A percentile compares a stretch with the other conserved stretches of the same genome.
Conservation (phyloP, 2,113 vertebrate species). For the Ciconia stormi region DNA sequence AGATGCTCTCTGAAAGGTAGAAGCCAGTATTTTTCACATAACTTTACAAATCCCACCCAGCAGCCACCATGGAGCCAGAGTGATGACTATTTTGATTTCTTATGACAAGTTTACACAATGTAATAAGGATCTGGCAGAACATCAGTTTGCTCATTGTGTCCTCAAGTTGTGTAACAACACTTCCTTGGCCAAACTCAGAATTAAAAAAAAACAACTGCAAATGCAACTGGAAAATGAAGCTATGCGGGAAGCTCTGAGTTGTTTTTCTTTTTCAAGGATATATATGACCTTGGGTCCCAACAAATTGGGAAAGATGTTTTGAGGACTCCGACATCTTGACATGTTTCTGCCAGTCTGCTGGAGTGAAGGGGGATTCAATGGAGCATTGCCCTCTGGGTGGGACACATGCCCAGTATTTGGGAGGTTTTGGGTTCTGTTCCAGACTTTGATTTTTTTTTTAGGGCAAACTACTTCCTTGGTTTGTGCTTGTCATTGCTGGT, state of each 20-base stretch:
- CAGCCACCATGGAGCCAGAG: not conserved
- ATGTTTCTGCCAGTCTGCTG: not conserved
- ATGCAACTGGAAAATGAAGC: not conserved
- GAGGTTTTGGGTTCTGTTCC: not conserved
- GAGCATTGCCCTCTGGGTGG: not conserved
- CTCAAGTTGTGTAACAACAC: not conserved
- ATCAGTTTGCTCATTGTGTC: not conserved
- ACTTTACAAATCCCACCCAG: not conserved
- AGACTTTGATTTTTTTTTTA: not conserved
- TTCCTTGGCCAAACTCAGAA: not conserved
- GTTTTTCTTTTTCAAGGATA: not conserved
- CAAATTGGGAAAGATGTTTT: not conserved
- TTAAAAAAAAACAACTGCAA: not conserved
- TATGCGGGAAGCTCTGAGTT: not conserved
- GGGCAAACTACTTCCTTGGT: not conserved
- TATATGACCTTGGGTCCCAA: not conserved
- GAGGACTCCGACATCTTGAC: not conserved
- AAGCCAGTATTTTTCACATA: not conserved
- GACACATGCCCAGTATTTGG: rapidly evolving
- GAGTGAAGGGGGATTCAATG: not conserved
- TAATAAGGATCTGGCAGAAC: slow-evolving; percentile 1
- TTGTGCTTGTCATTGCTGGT: not conserved
- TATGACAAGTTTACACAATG: not conserved
- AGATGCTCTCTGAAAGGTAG: not conserved
- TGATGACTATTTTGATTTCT: slow-evolving; percentile 6